Evolutionary conservation across 64 coral and sea anemone species (phyloP).

Genomic region (Dendrophyllia cribrosa): DNA sequence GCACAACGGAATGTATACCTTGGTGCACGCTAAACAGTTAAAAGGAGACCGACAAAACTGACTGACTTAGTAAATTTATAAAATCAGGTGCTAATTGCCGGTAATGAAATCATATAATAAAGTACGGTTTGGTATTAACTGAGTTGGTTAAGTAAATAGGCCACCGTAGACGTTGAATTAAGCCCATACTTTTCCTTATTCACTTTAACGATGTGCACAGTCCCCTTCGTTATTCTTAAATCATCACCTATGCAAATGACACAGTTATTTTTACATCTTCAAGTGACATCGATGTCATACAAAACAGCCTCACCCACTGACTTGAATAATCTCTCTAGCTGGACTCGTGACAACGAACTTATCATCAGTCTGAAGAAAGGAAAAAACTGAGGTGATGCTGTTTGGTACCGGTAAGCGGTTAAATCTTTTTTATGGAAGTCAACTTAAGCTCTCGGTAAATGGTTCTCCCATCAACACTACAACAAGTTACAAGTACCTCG

Average conservation of each 20-base stretch:
- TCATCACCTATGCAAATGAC: conserved; percentile 74
- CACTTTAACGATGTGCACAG: conserved; percentile 69
- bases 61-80: too few relatives aligned
- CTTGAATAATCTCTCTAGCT: conserved; percentile 59
- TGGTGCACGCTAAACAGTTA: too few relatives aligned
- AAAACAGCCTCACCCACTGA: conserved; percentile 55
- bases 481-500: conserved; percentile 30
- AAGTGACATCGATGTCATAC: conserved; percentile 53
- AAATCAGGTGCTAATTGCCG: too few relatives aligned
- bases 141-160: too few relatives aligned
- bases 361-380: conserved; percentile 68
- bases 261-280: conserved; percentile 70
- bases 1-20: too few relatives aligned
- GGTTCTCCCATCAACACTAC: conserved; percentile 17
- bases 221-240: conserved; percentile 38
- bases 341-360: conserved; percentile 57
- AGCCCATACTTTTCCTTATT: conserved; percentile 63
- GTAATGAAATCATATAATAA: too few relatives aligned
- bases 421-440: background rate
- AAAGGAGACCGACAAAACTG: too few relatives aligned
- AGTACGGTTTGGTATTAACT: too few relatives aligned
- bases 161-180: too few relatives aligned
- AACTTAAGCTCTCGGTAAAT: conserved; percentile 3
- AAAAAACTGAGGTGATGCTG: conserved; percentile 54
- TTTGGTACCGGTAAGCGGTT: conserved; percentile 18